Evolutionary conservation across 2,888 invertebrate species (phyloP), one percentile per base, ranked within the genome.

Genomic region (Drosophila cyrtoloma): DNA sequence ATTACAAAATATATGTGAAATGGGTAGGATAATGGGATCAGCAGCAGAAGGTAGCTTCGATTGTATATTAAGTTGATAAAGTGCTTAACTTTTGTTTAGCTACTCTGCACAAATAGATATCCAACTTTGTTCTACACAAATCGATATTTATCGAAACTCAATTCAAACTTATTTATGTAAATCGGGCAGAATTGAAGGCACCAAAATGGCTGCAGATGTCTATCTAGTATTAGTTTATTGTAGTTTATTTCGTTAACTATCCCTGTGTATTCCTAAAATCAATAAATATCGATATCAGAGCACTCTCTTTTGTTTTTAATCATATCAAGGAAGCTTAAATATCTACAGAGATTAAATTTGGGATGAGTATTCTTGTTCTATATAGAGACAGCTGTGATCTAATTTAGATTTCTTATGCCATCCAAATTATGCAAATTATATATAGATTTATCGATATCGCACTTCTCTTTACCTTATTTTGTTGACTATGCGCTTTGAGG

Each of bases 261-360:
- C 6, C 12, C 19, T 28, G 0, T 19, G 9, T 55, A 5, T 26
- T 5, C 12, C 5, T 3, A n/a, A 30, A 3, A 14, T 57, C 57
- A n/a, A 57, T 30, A 39, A 16, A 3, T 30, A 57, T 39, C 35
- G 56, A 28, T 19, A 42, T 0, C 10, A 5, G 10, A 42, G 1
- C n/a, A 1, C 2, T 2, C 10, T n/a, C 5, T n/a, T 10, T 10
- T n/a, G 5, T n/a, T 5, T n/a, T 5, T 10, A n/a, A 10, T 5
- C 42, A n/a, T n/a, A 42, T n/a, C 5, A 42, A 42, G 5, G 19
- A 42, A 42, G 10, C 5, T 42, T 6, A 10, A n/a, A 10, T 42
- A 42, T n/a, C n/a, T 42, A 2, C 10, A 2, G 42, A 10, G 42
- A 2, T 5, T 5, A 10, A n/a, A 10, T 10, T 10, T 42, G 42